Evolutionary conservation across 2,113 vertebrate genomes (phyloP), one percentile per base, ranked within the genome.

Genomic region (Apeltes quadracus): DNA sequence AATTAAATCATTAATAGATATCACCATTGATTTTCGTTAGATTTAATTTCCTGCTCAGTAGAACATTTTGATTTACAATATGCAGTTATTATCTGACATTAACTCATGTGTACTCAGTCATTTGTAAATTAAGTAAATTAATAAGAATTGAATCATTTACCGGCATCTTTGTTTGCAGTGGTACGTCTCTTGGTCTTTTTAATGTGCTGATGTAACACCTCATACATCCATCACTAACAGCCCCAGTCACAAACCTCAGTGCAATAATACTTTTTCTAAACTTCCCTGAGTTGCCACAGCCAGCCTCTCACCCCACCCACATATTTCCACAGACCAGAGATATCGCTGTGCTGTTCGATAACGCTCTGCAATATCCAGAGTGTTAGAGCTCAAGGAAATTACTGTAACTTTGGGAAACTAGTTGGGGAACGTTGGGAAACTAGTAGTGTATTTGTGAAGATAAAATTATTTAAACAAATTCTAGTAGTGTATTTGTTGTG

Each of bases 1-100:
- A 84, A 83, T 81, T 4, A 50, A 76, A 78, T 77, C 65, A 81
- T 69, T 72, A 87, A 70, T 71, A 50, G 20, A 78, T 80, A 53
- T 75, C 68, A 43, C 41, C 50, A 73, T 34, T 29, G 20, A n/a
- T 64, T 79, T 82, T 67, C 18, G 72, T 73, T 79, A 22, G 13
- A 73, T 79, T 83, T 51, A 0, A 82, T 77, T 85, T 88, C 46
- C 48, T 69, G 57, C 27, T 69, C 34, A 81, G 76, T 67, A 48
- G 22, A 34, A 65, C 36, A 27, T 76, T 77, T 81, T 51, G 54
- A 72, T 67, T 69, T 50, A 74, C 34, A 55, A 54, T 69, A 27
- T 70, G 25, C 44, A 36, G 38, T 61, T 58, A 74, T 80, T 54
- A 67, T 53, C 67, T 75, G 32, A 56, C 27, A 59, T 51, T 13